Evolutionary conservation across 2,797 vertebrate genomes (phyloP).

Genomic region (Acanthurus lineatus): DNA sequence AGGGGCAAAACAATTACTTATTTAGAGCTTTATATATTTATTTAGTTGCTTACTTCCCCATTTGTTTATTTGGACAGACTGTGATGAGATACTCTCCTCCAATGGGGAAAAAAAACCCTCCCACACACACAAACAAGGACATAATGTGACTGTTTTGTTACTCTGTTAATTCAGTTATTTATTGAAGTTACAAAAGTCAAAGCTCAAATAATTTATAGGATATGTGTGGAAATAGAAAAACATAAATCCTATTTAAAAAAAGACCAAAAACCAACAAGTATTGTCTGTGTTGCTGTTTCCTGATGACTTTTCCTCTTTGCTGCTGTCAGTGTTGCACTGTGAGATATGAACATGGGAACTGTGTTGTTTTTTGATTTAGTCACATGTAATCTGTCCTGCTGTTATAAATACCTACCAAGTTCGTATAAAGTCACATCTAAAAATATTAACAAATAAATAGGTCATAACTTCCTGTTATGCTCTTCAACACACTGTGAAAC

Average conservation of each 20-base stretch:
- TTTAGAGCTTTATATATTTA: conserved; percentile 50
- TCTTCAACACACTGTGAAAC: too few species aligned
- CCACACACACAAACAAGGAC: conserved; percentile 7
- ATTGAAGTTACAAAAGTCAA: not conserved
- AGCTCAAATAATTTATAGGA: not conserved
- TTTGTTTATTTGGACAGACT: conserved; percentile 25
- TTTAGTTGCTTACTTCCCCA: conserved; percentile 40
- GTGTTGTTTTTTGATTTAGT: conserved; percentile 7
- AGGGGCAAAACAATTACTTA: conserved; percentile 44
- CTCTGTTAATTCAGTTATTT: not conserved
- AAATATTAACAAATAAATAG: not conserved
- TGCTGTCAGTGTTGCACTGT: conserved; percentile 1
- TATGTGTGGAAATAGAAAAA: not conserved
- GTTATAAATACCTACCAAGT: conserved; percentile 8
- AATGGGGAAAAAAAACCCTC: not conserved
- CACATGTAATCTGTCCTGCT: not conserved
- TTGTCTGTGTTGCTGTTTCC: not conserved
- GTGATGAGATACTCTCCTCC: conserved; percentile 13
- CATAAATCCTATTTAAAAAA: not conserved
- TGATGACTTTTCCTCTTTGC: not conserved
- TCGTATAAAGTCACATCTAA: not conserved
- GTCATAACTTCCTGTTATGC: too few species aligned
- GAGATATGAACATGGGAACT: not conserved
- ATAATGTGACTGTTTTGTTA: not conserved
- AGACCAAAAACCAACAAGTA: not conserved